Evolutionary conservation across 2,888 invertebrate species (phyloP), one percentile per base, ranked within the genome.

Genomic region (Drosophila robusta): DNA sequence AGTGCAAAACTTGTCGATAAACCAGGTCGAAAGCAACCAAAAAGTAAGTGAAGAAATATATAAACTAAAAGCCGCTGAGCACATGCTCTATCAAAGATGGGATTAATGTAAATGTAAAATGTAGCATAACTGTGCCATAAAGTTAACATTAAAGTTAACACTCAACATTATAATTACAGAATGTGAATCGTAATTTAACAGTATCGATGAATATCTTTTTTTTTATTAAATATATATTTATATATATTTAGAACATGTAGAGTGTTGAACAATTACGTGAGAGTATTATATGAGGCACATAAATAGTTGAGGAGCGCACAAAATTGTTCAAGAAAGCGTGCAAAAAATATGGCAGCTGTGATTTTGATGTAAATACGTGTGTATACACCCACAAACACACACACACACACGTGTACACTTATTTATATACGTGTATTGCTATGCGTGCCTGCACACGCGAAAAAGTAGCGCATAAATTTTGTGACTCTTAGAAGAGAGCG

Each of bases 1-100:
- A 87, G 78, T 73, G 87, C 78, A 75, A 84, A 80, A 79, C 75
- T 75, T 81, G 68, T 69, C 74, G 87, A 90, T 88, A 89, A 88
- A 84, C 72, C 79, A 78, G 75, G 44, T 47, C 49, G 26, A 63
- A 12, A 12, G 56, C 29, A 32, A 26, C 32, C 32, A 42, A 24
- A 12, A 50, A 52, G 44, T 22, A 41, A 39, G 32, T 32, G 36
- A 4, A 6, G 14, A 41, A 51, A 9, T 16, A 14, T 32, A 18
- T 5, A 22, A 18, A 3, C 11, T 16, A 7, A 12, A 8, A 50
- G n/a, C 5, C 29, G 12, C 1, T 24, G n/a, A 9, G 0, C 4
- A 22, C 2, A 51, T 54, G 26, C 67, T 42, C 54, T 67, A 12
- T 18, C 18, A 1, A 18, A 1, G n/a, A n/a, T n/a, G n/a, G n/a